These are phyloP conservation scores for Sinotaia quadrata DNA, from an alignment of 2,888 invertebrate genomes.

Conservation along the genomic window DNA sequence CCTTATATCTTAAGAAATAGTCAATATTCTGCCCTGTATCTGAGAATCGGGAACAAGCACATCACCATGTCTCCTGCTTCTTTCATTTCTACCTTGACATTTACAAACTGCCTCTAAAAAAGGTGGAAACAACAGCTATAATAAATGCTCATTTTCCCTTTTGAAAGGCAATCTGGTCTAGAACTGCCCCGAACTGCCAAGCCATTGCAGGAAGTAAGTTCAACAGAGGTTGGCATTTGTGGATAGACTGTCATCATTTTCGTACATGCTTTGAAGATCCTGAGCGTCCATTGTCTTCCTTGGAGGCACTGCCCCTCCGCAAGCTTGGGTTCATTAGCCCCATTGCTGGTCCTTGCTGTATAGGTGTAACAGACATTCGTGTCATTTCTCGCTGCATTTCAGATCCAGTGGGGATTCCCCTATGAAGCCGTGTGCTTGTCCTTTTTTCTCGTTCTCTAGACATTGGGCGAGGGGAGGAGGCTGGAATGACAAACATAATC, in stretches of 20 bases:
- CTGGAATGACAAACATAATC: constrained; percentile 45
- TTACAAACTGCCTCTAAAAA: no score
- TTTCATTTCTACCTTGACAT: no score
- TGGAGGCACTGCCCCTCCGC: constrained; percentile 66
- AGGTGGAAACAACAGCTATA: no score
- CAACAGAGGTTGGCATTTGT: constrained; percentile 9
- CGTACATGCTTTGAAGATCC: constrained; percentile 61
- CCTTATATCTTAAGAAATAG: no score
- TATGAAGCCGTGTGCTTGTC: constrained; percentile 66
- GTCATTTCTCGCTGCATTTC: constrained; percentile 58
- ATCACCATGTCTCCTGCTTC: no score
- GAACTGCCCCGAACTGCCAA: background rate
- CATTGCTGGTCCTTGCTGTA: constrained; percentile 57
- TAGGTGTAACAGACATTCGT: constrained; percentile 54
- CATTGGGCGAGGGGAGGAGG: constrained; percentile 66
- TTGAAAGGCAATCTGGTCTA: no score
- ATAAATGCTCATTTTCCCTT: no score
- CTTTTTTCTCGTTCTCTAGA: constrained; percentile 67
- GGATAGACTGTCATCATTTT: constrained; percentile 44
- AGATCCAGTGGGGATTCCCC: constrained; percentile 64
- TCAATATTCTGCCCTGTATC: no score
- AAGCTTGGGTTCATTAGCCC: constrained; percentile 55
- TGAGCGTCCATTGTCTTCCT: constrained; percentile 61
- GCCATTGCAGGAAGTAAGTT: background rate
- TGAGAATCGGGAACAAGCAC: no score